Evolutionary conservation across 2,888 invertebrate genomes (phyloP), one percentile per base, ranked within the genome.

Genomic region (Thumatha senex): DNA sequence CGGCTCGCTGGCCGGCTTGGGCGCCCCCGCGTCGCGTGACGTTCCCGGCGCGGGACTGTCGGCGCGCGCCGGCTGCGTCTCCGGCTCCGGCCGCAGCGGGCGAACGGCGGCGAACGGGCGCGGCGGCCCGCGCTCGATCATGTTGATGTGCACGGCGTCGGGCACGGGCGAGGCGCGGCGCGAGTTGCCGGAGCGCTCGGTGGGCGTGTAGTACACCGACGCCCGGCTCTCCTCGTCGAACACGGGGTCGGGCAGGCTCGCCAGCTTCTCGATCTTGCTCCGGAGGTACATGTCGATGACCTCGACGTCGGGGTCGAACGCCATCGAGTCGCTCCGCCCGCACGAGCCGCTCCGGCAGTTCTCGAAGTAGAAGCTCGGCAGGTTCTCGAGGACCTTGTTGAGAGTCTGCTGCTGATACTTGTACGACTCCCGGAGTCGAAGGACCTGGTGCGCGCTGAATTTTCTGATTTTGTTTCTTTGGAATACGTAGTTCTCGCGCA

Each of bases 331-430:
- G 62, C 96, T 95, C 30, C 94, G 92, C 4, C 94, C 96, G 84
- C 95, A 96, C 12, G 95, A 95, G 3, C 96, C 96, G 63, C 96
- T 96, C 34, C 97, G 95, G 78, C 98, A 98, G 87, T 98, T 98
- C 82, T 98, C 98, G 78, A 98, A 95, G 87, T 98, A 97, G 47
- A 97, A 92, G 74, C 95, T 96, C 36, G 97, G 97, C 70, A 98
- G 92, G 82, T 98, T 98, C 84, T 98, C 98, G 51, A 98, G 88
- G 7, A 98, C 96, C 82, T 98, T 98, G 89, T 98, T 97, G 46
- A 98, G 90, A 10, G 98, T 97, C 85, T 98, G 97, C 82, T 98
- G 98, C 84, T 98, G 98, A 78, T 98, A 96, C 85, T 98, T 98
- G 93, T 97, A 98, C 9, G 98, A 97, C 82, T 98, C 98, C 30